Conservation (phyloP, 2,797 vertebrate species). For the Malacoctenus gilli region DNA sequence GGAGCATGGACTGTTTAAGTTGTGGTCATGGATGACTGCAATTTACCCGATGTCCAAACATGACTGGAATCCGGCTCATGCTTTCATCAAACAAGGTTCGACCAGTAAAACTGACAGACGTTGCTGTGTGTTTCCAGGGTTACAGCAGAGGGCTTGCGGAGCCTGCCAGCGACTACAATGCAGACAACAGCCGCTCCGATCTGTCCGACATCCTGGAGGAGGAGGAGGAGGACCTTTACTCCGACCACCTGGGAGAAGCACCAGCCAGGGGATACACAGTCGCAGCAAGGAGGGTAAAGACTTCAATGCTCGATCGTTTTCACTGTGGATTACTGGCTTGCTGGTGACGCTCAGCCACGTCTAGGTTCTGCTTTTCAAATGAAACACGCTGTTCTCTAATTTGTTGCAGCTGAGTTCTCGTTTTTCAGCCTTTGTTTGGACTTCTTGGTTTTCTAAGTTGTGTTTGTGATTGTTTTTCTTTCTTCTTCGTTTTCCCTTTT, state of each 20-base stretch:
- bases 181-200: constrained; percentile 92
- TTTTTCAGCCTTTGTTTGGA: constrained; percentile 38
- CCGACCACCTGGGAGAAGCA: constrained; percentile 75
- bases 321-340: too few relatives aligned
- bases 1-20: too few relatives aligned
- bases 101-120: neutral
- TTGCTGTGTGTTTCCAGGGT: constrained; percentile 54
- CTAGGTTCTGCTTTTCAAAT: constrained; percentile 27
- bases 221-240: constrained; percentile 91
- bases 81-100: too few relatives aligned
- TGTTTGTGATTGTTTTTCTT: constrained; percentile 49
- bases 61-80: too few relatives aligned
- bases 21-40: too few relatives aligned
- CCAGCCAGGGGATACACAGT: constrained; percentile 68
- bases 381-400: constrained; percentile 16
- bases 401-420: constrained; percentile 17
- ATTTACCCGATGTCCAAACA: too few relatives aligned
- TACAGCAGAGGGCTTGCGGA: constrained; percentile 69
- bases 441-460: constrained; percentile 37
- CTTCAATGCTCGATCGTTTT: neutral
- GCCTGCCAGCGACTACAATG: constrained; percentile 79
- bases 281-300: constrained; percentile 75
- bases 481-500: constrained; percentile 59
- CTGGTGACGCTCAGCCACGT: too few relatives aligned
- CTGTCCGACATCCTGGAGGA: constrained; percentile 98